These are phyloP conservation scores for Leptocoma aspasia DNA, from an alignment of 2,113 vertebrate genomes.

Conservation along the genomic window DNA sequence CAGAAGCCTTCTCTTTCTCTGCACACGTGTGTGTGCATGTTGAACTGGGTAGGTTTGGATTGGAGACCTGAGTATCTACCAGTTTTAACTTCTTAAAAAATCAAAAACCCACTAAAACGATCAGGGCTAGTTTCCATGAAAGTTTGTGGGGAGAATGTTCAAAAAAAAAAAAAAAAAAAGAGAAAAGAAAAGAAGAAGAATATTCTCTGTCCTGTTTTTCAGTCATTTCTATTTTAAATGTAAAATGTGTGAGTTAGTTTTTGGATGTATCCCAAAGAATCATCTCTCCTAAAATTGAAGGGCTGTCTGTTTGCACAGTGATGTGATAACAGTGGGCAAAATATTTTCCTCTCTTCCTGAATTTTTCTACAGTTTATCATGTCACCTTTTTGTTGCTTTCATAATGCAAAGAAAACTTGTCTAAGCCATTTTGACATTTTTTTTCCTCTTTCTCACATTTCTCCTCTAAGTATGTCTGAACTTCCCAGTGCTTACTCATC, in stretches of 20 bases:
- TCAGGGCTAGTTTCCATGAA: neutral
- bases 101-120: neutral
- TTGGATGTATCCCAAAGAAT: slow-evolving; percentile 62
- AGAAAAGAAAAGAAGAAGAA: neutral
- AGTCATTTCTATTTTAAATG: slow-evolving; percentile 41
- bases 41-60: neutral
- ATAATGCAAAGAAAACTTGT: slow-evolving; percentile 27
- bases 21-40: neutral
- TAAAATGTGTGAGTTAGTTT: slow-evolving; percentile 49
- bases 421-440: neutral
- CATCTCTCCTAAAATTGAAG: slow-evolving; percentile 57
- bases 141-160: neutral
- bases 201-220: neutral
- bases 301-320: slow-evolving; percentile 50
- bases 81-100: neutral
- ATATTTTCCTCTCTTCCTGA: slow-evolving; percentile 44
- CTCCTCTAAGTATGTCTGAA: neutral
- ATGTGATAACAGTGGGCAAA: slow-evolving; percentile 58
- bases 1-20: neutral
- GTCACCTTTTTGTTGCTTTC: slow-evolving; percentile 55
- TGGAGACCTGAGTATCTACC: neutral
- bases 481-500: neutral
- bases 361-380: slow-evolving; percentile 57
- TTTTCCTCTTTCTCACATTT: slow-evolving; percentile 39
- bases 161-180: too few species aligned